These are phyloP conservation scores for Peromyscus aztecus DNA, from an alignment of 2,797 vertebrate genomes.

Conservation along the genomic window DNA sequence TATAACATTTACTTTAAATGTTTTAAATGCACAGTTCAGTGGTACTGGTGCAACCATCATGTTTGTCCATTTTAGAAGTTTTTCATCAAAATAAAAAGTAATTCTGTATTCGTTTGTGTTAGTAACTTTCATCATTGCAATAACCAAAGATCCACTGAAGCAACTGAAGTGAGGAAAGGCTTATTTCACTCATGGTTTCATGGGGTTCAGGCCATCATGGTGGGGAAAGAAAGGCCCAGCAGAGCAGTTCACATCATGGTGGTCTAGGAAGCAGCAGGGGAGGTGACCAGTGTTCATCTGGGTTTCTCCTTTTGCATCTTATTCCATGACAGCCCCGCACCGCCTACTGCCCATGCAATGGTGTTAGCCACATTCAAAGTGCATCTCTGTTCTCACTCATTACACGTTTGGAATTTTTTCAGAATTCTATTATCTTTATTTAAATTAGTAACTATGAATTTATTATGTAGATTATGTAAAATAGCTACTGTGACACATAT, in stretches of 20 bases:
- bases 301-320: not conserved
- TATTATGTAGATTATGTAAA: conserved; percentile 82
- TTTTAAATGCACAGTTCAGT: not conserved
- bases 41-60: not conserved
- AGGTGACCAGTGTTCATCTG: not conserved
- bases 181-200: not conserved
- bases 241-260: not conserved
- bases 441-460: conserved; percentile 79
- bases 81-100: not conserved
- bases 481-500: conserved; percentile 90
- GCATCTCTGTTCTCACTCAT: not conserved
- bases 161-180: not conserved
- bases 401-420: not conserved
- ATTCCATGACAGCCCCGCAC: no score
- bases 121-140: not conserved
- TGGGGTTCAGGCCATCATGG: not conserved
- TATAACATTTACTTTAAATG: not conserved
- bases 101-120: not conserved
- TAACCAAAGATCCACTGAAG: not conserved
- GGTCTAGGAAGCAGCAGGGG: not conserved
- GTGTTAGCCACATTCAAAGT: not conserved
- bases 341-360: not conserved
- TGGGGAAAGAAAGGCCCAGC: not conserved
- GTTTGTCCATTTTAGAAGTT: not conserved
- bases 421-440: not conserved